These are phyloP conservation scores for Malthinus seriepunctatus DNA, from an alignment of 2,888 invertebrate species.

Conservation along the genomic window DNA sequence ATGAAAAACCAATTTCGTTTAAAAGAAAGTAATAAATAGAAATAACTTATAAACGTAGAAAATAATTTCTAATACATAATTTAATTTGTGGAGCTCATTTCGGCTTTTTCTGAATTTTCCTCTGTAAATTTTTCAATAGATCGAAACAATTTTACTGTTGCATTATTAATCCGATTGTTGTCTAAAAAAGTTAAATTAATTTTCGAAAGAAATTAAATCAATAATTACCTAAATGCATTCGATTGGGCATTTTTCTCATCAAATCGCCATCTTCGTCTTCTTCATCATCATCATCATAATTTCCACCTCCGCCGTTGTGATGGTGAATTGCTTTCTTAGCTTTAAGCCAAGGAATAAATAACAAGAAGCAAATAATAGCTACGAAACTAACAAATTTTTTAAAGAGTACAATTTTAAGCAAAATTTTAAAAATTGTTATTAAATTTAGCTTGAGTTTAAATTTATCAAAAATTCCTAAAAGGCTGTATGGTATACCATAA, in stretches of 20 bases:
- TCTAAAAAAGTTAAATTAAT: conserved; percentile 9
- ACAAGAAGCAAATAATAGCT: conserved; percentile 72
- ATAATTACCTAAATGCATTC: no score
- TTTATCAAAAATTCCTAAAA: conserved; percentile 66
- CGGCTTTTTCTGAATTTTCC: no score
- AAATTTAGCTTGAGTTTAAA: conserved; percentile 72
- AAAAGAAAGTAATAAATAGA: no score
- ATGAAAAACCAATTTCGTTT: no score
- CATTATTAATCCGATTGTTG: conserved; percentile 22
- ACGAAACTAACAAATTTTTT: conserved; percentile 82
- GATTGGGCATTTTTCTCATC: conserved; percentile 14
- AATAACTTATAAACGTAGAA: no score
- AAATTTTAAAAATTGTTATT: conserved; percentile 72
- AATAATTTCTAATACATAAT: no score
- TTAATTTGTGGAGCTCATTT: no score
- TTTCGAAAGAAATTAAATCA: not conserved
- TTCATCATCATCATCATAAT: conserved; percentile 2
- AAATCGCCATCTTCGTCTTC: conserved; percentile 31
- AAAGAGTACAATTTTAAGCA: conserved; percentile 76
- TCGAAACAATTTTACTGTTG: conserved; percentile 7
- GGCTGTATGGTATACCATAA: conserved; percentile 60
- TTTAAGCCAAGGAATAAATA: conserved; percentile 67
- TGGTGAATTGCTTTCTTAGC: conserved; percentile 33
- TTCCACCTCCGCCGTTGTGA: conserved; percentile 12
- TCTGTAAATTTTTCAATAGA: not conserved